phyloP scores from a whole-genome alignment of 2,888 invertebrate genomes.

The Drosophila meridionalis region DNA sequence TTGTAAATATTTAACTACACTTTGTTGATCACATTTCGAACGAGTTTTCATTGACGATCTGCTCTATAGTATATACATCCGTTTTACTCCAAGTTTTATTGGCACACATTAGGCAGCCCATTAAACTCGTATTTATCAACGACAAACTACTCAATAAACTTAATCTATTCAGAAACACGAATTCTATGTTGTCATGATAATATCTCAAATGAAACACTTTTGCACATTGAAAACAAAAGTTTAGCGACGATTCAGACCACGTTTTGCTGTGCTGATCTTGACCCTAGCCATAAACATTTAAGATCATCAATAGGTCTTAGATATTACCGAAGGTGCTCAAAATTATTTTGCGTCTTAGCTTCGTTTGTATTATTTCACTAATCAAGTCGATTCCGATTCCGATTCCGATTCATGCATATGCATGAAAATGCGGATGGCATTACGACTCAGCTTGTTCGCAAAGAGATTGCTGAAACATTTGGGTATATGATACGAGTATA shows the following conservation, averaged over 20 bases:
- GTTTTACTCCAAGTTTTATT: conserved; percentile 1
- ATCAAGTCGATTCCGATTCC: conserved; percentile 1
- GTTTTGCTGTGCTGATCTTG: conserved; percentile 36
- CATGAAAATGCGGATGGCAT: not conserved
- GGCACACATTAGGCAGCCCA: conserved; percentile 13
- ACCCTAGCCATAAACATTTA: conserved; percentile 29
- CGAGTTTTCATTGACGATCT: not conserved
- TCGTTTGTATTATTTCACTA: not conserved
- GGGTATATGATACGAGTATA: not conserved
- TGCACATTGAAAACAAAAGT: not conserved
- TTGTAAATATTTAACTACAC: not conserved
- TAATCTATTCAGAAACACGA: conserved; percentile 8
- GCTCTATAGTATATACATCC: not conserved
- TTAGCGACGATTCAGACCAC: conserved; percentile 7
- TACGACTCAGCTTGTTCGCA: not conserved
- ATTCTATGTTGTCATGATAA: conserved; percentile 11
- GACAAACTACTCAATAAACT: conserved; percentile 3
- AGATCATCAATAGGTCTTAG: conserved; percentile 18
- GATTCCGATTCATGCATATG: conserved; percentile 20
- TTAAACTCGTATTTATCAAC: conserved; percentile 16
- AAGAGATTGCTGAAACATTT: conserved; percentile 2
- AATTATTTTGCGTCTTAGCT: conserved; percentile 8
- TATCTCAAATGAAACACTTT: conserved; percentile 12
- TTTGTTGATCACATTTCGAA: not conserved
- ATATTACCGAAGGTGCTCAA: conserved; percentile 12